Percentiles rank a stretch among this genome's conserved stretches.
These are phyloP conservation scores for Ceyx melanurus DNA, from an alignment of 2,113 vertebrate species.

Conservation along the genomic window DNA sequence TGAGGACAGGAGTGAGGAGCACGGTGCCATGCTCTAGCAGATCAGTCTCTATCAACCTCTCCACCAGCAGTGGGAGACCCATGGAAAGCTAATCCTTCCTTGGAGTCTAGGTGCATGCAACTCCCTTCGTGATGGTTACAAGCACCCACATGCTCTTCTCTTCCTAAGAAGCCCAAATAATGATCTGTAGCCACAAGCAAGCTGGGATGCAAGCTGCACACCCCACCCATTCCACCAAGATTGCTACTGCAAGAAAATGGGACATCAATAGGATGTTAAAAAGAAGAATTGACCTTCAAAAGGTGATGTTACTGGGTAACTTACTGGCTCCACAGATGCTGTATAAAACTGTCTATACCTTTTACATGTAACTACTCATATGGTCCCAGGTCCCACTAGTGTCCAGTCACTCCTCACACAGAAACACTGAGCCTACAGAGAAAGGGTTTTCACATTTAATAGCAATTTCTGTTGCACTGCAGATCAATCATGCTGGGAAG, in stretches of 20 bases:
- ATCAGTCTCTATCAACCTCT: not conserved
- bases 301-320: conserved; percentile 48
- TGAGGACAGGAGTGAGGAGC: not conserved
- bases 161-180: not conserved
- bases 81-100: not conserved
- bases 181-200: not conserved
- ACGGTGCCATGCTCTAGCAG: not conserved
- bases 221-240: conserved; percentile 29
- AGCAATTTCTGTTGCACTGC: not conserved
- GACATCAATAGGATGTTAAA: conserved; percentile 43
- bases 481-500: not conserved
- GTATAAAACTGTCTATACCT: not conserved
- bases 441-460: not conserved
- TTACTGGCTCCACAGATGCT: not conserved
- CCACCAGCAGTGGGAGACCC: not conserved
- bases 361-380: not conserved
- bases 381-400: not conserved
- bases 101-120: not conserved
- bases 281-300: conserved; percentile 54
- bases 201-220: not conserved
- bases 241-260: conserved; percentile 50
- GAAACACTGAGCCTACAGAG: not conserved
- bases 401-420: not conserved
- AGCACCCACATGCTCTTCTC: not conserved
- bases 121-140: not conserved